Evolutionary conservation across 2,113 vertebrate species (phyloP).

Genomic region (Amphilophus citrinellus): DNA sequence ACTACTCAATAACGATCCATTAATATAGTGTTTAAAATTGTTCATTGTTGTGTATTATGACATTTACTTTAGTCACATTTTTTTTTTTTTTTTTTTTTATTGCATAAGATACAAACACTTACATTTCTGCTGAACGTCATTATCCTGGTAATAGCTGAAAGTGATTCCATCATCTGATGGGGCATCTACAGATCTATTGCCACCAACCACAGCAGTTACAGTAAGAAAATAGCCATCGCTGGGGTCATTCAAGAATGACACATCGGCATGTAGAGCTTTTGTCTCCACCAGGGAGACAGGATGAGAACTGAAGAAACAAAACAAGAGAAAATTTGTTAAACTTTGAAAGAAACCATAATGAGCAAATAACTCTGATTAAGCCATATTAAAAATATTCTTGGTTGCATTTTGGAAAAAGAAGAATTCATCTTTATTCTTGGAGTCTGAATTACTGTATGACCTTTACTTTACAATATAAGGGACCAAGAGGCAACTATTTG

Average conservation of each 20-base stretch:
- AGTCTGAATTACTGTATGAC: too few relatives aligned
- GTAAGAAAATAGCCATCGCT: rapidly evolving
- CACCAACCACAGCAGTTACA: conserved; percentile 36
- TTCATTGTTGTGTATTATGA: too few relatives aligned
- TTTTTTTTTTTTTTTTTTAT: too few relatives aligned
- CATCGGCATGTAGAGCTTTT: not conserved
- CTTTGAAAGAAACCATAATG: not conserved
- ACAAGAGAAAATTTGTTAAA: not conserved
- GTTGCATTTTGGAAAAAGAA: not conserved
- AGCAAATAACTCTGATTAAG: not conserved
- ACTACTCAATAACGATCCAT: too few relatives aligned
- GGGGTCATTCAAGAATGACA: conserved; percentile 28
- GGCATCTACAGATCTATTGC: rapidly evolving
- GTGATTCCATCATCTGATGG: rapidly evolving
- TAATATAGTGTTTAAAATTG: too few relatives aligned
- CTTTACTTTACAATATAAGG: too few relatives aligned
- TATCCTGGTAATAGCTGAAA: conserved; percentile 52
- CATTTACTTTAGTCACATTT: too few relatives aligned
- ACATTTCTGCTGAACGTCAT: rapidly evolving
- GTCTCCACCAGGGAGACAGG: rapidly evolving
- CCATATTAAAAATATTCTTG: not conserved
- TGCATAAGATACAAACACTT: not conserved
- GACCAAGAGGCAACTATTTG: too few relatives aligned
- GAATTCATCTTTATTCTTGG: not conserved
- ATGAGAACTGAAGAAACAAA: rapidly evolving